phyloP scores from a whole-genome alignment of 1,140 invertebrate species.

The Pollicipes pollicipes region DNA sequence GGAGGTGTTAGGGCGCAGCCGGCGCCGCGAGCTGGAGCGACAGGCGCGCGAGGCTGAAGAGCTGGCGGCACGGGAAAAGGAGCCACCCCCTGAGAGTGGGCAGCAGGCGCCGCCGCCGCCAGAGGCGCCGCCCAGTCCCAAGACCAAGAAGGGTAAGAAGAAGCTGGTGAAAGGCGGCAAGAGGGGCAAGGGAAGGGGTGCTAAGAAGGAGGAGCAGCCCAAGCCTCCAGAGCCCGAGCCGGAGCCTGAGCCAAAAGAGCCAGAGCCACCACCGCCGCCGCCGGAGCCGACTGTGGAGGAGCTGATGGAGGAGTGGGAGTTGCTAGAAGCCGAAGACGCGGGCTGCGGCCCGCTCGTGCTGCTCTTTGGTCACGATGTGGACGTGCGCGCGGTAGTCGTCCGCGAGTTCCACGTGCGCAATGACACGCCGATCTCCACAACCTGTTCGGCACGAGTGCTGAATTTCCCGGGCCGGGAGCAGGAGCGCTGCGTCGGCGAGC shows the following conservation, averaged over 20 bases:
- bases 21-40: not conserved
- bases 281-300: not conserved
- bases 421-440: not conserved
- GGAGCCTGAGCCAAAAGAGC: not conserved
- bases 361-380: not conserved
- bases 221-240: not conserved
- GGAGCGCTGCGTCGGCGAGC: not conserved
- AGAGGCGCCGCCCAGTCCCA: not conserved
- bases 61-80: too few relatives aligned
- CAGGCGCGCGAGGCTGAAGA: not conserved
- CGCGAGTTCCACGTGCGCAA: not conserved
- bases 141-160: not conserved
- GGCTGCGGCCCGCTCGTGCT: not conserved
- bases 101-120: not conserved
- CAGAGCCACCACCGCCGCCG: not conserved
- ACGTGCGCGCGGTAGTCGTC: not conserved
- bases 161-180: not conserved
- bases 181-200: not conserved
- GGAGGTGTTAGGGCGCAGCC: not conserved
- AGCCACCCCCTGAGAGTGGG: too few relatives aligned
- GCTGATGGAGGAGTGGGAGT: not conserved
- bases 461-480: not conserved
- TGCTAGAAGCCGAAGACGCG: not conserved
- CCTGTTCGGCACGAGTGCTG: not conserved
- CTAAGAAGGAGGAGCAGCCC: not conserved